Conservation (phyloP, 2,113 vertebrate species). For the Rhinolophus ferrumequinum region DNA sequence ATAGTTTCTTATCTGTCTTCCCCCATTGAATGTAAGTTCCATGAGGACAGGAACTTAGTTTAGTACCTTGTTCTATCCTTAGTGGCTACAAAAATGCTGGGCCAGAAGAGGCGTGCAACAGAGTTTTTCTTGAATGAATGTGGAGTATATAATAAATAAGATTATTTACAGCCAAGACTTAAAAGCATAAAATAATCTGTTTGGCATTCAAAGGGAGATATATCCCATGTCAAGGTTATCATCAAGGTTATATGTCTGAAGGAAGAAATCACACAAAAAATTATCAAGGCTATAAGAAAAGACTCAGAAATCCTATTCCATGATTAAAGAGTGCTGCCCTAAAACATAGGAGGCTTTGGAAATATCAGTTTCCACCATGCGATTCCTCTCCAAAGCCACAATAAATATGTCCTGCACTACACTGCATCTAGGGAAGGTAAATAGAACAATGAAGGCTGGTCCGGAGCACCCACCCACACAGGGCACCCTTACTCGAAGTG, state of each 20-base stretch:
- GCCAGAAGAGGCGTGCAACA: constrained; percentile 8
- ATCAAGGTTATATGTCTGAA: constrained; percentile 54
- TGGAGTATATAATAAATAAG: constrained; percentile 43
- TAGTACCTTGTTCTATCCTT: not conserved
- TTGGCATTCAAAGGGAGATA: constrained; percentile 39
- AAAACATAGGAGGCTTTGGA: not conserved
- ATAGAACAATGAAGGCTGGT: not conserved
- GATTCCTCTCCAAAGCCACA: not conserved
- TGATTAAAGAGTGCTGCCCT: not conserved
- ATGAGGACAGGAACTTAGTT: constrained; percentile 35
- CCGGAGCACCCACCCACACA: not conserved
- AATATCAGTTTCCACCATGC: constrained; percentile 3
- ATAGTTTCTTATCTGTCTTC: not conserved
- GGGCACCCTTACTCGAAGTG: not conserved
- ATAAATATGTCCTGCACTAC: not conserved
- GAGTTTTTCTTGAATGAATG: constrained; percentile 50
- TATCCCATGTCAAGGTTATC: constrained; percentile 37
- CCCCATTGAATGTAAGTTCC: constrained; percentile 16
- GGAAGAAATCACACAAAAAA: constrained; percentile 51
- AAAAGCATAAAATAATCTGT: constrained; percentile 56
- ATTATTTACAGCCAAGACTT: constrained; percentile 64
- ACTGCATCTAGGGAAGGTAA: not conserved
- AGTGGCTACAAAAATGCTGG: not conserved
- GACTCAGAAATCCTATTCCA: constrained; percentile 27
- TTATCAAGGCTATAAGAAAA: not conserved